phyloP scores from a whole-genome alignment of 2,113 vertebrate species.

The Myotis brandtii region DNA sequence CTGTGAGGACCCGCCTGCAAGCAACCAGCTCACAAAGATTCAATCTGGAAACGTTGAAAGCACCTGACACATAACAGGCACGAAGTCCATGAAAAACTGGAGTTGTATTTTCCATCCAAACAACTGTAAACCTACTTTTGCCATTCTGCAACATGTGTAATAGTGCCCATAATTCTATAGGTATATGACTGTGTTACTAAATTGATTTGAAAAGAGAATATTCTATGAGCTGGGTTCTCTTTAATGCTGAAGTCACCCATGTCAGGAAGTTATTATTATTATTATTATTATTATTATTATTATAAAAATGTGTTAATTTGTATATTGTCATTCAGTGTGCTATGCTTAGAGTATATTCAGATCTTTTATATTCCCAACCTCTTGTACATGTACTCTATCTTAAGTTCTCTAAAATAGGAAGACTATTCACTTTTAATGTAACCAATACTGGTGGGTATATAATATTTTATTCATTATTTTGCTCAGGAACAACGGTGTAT shows the following conservation, averaged over 20 bases:
- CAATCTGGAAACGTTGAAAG: neutral
- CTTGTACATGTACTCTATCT: neutral
- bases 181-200: neutral
- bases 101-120: too few species aligned
- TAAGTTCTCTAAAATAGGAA: neutral
- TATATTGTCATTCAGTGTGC: neutral
- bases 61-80: neutral
- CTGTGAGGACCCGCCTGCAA: neutral
- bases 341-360: neutral
- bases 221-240: neutral
- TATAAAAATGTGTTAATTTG: neutral
- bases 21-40: neutral
- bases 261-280: neutral
- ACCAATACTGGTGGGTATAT: neutral
- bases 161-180: neutral
- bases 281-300: neutral
- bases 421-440: neutral
- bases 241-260: neutral
- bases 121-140: too few species aligned
- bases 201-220: neutral
- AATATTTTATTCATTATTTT: conserved; percentile 31
- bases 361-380: neutral
- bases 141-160: neutral
- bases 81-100: neutral
- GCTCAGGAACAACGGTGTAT: neutral